Evolutionary conservation across 2,888 invertebrate species (phyloP).

Genomic region (Choristoneura rosaceana): DNA sequence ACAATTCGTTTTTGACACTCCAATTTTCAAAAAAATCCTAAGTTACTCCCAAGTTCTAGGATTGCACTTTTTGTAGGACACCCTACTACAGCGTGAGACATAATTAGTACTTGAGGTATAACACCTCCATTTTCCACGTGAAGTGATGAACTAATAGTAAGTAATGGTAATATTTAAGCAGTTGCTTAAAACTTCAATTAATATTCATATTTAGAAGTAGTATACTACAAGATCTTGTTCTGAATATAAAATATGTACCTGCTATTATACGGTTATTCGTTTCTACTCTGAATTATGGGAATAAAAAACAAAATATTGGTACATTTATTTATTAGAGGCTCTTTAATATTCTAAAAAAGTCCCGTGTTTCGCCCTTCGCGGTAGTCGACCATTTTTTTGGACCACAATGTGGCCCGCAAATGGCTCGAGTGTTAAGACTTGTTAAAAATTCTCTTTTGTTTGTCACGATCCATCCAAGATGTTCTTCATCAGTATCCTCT

Average conservation of each 20-base stretch:
- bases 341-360: constrained; percentile 58
- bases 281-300: background rate
- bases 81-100: too few species aligned
- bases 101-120: too few species aligned
- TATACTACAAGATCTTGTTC: too few species aligned
- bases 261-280: too few species aligned
- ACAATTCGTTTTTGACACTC: background rate
- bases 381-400: constrained; percentile 5
- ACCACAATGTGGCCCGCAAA: background rate
- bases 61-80: too few species aligned
- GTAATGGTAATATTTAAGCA: too few species aligned
- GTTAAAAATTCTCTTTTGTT: background rate
- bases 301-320: background rate
- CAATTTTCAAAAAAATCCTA: background rate
- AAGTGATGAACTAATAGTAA: too few species aligned
- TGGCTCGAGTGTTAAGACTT: background rate
- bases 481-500: background rate
- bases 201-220: too few species aligned
- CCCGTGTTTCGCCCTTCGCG: constrained; percentile 60
- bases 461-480: background rate
- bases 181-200: too few species aligned
- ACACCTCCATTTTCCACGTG: too few species aligned
- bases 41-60: too few species aligned
- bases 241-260: too few species aligned
- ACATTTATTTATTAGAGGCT: background rate